A percentile compares a stretch with the other conserved stretches of the same genome.
Evolutionary conservation across 2,888 invertebrate species (phyloP).

Genomic region (Aporophyla lueneburgensis): DNA sequence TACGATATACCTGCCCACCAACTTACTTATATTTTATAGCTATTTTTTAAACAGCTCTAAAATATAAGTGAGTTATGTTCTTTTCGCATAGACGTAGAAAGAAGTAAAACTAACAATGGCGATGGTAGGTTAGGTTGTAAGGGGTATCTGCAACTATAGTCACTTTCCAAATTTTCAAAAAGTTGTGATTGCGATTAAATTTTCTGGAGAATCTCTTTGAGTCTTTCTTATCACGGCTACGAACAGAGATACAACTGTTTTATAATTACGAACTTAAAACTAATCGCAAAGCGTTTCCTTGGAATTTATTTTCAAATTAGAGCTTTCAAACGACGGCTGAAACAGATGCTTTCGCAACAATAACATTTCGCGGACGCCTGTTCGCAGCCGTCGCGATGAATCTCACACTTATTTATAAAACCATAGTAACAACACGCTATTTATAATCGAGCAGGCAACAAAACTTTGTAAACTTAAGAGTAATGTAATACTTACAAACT

Average conservation of each 20-base stretch:
- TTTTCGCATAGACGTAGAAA: neutral
- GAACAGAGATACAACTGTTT: slow-evolving; percentile 13
- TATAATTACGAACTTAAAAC: slow-evolving; percentile 3
- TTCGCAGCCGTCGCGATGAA: slow-evolving; percentile 64
- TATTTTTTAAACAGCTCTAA: neutral
- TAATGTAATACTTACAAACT: slow-evolving; percentile 81
- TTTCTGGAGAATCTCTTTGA: slow-evolving; percentile 1
- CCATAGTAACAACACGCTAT: slow-evolving; percentile 64
- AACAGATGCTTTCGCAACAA: slow-evolving; percentile 75
- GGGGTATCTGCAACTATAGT: neutral
- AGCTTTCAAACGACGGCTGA: slow-evolving; percentile 57
- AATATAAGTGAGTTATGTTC: no score
- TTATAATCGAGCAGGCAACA: slow-evolving; percentile 57
- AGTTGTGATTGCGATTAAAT: slow-evolving; percentile 27
- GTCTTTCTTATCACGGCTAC: neutral
- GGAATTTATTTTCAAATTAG: slow-evolving; percentile 30
- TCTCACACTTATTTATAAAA: slow-evolving; percentile 72
- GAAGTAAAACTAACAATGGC: neutral
- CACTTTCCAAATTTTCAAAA: slow-evolving; percentile 12
- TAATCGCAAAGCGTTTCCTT: slow-evolving; percentile 50
- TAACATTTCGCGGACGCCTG: slow-evolving; percentile 71
- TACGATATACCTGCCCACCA: neutral
- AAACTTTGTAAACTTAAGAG: slow-evolving; percentile 58
- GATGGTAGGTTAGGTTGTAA: neutral
- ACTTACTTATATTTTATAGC: neutral